Conservation (phyloP, 2,888 invertebrate species). For the Saturnia pavonia region DNA sequence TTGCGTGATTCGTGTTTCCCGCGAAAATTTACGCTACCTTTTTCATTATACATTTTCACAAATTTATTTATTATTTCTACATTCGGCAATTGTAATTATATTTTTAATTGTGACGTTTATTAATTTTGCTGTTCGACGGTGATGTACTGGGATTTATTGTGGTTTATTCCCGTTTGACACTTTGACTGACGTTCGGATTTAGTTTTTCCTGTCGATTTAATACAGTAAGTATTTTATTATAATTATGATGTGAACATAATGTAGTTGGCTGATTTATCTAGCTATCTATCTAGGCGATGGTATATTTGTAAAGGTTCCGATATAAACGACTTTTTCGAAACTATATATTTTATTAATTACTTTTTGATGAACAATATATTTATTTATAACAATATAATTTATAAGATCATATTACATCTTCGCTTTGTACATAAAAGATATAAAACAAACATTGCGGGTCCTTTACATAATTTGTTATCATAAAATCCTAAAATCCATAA, state of each 20-base stretch:
- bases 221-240: slow-evolving; percentile 22
- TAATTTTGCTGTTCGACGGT: slow-evolving; percentile 38
- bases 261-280: not conserved
- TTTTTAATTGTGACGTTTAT: slow-evolving; percentile 58
- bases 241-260: not conserved
- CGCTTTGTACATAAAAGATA: not conserved
- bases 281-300: not conserved
- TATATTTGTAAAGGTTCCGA: no score
- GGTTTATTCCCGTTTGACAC: slow-evolving; percentile 16
- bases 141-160: slow-evolving; percentile 30
- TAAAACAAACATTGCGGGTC: not conserved
- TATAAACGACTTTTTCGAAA: not conserved
- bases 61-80: slow-evolving; percentile 20
- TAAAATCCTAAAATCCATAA: slow-evolving; percentile 48
- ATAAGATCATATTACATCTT: not conserved
- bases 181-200: slow-evolving; percentile 27
- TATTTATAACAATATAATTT: not conserved
- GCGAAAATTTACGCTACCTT: slow-evolving; percentile 71
- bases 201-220: slow-evolving; percentile 22
- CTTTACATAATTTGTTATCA: slow-evolving; percentile 31
- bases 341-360: not conserved
- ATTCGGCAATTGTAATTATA: slow-evolving; percentile 35
- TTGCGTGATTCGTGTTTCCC: slow-evolving; percentile 55
- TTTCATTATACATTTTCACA: slow-evolving; percentile 28
- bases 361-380: not conserved